Evolutionary conservation across 2,113 vertebrate species (phyloP), one percentile per base, ranked within the genome.

Genomic region (Mormoops blainvillei): DNA sequence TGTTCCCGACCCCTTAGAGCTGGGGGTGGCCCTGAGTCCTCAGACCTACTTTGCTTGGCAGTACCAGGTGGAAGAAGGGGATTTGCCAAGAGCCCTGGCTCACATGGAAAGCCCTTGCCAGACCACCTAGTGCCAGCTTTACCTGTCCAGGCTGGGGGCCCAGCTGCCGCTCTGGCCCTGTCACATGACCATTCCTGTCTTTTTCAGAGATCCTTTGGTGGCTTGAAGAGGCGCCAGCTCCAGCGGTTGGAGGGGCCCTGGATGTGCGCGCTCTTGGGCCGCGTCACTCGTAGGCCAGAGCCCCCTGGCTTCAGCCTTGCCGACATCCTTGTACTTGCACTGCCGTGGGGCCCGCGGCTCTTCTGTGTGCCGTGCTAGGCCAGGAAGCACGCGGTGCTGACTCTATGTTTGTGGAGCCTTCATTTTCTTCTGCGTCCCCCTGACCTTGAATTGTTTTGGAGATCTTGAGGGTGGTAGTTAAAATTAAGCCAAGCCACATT

Each of bases 141-240:
- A 7, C n/a, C 19, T 73, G 22, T 85, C 48, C 4, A 18, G 28
- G 36, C 4, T 0, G 7, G 63, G 65, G n/a, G 2, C 43, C 67
- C 48, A 0, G 38, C 54, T 33, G 58, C 28, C 43, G 13, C 52
- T 26, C 45, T 36, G 80, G 36, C 67, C n/a, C 24, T 28, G 14
- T 48, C 4, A 14, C 58, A 41, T 11, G 50, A 24, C 68, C 5
- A 2, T 24, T 14, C 45, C 22, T n/a, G n/a, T n/a, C n/a, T 67
- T 31, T 65, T 74, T 19, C 19, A 12, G 61, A 90, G 81, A 43
- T 5, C 14, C 11, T 1, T 45, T 1, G 14, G 68, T 71, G 54
- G 36, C 38, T 58, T 2, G 10, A 61, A 33, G 14, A 45, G 19
- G 43, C 3, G 0, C 13, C 5, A n/a, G 12, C 38, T 63, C 73